Conservation (phyloP, 2,888 invertebrate genomes). For the Ceratothoa steindachneri region DNA sequence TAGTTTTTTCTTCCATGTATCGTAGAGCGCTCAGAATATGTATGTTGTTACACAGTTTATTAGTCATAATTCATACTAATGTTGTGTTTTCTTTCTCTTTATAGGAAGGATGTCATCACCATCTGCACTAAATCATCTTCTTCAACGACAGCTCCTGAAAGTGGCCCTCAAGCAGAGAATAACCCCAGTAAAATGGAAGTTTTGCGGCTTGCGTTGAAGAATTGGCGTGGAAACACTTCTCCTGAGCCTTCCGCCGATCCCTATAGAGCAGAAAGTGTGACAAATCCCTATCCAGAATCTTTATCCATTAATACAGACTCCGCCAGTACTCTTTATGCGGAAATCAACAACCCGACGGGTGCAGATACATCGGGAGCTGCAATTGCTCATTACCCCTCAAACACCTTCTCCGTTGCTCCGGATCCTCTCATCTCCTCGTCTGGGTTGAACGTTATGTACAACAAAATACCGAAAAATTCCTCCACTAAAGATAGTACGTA, state of each 20-base stretch:
- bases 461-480: not conserved
- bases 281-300: not conserved
- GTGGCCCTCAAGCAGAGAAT: not conserved
- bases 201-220: not conserved
- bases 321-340: not conserved
- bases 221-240: not conserved
- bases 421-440: not conserved
- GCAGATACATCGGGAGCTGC: not conserved
- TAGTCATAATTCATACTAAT: no score
- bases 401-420: not conserved
- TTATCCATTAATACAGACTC: not conserved
- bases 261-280: not conserved
- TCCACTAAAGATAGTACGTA: not conserved
- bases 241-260: not conserved
- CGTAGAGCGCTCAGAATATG: no score
- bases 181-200: not conserved
- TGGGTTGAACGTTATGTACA: not conserved
- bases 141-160: not conserved
- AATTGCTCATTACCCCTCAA: not conserved
- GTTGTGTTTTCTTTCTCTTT: not conserved
- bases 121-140: not conserved
- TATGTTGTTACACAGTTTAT: no score
- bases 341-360: not conserved
- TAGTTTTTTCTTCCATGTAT: no score
- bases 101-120: not conserved